phyloP scores from a whole-genome alignment of 2,888 invertebrate species.

The Noctua pronuba region DNA sequence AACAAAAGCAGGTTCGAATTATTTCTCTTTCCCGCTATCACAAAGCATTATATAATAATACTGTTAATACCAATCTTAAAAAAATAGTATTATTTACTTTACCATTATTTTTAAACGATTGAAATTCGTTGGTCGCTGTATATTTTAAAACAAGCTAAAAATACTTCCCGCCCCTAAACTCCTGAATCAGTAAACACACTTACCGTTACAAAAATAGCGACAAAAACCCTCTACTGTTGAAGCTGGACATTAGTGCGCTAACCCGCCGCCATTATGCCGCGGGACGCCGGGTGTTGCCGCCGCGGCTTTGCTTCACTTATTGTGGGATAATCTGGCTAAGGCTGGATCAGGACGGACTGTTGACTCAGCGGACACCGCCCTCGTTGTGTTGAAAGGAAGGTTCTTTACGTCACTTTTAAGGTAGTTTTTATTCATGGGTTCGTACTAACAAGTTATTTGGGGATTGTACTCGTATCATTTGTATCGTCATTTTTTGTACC shows the following conservation, averaged over 20 bases:
- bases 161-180: neutral
- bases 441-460: neutral
- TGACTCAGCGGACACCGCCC: conserved; percentile 55
- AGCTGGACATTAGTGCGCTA: conserved; percentile 48
- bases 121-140: neutral
- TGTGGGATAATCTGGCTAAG: conserved; percentile 63
- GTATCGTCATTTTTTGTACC: neutral
- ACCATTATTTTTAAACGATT: neutral
- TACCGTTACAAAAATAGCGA: conserved; percentile 30
- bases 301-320: conserved; percentile 59
- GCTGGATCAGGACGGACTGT: conserved; percentile 59
- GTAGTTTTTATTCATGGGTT: conserved; percentile 25
- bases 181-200: conserved; percentile 16
- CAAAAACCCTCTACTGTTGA: conserved; percentile 24
- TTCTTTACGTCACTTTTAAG: conserved; percentile 35
- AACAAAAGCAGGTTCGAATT: neutral
- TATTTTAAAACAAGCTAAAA: neutral
- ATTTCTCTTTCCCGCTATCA: neutral
- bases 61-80: neutral
- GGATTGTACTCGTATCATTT: conserved; percentile 8
- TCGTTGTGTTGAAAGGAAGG: conserved; percentile 29
- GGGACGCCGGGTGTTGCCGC: conserved; percentile 45
- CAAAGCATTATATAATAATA: neutral
- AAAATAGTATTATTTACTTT: neutral
- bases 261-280: conserved; percentile 58